Conservation (phyloP, 2,797 vertebrate species). For the Rhinophrynus dorsalis region DNA sequence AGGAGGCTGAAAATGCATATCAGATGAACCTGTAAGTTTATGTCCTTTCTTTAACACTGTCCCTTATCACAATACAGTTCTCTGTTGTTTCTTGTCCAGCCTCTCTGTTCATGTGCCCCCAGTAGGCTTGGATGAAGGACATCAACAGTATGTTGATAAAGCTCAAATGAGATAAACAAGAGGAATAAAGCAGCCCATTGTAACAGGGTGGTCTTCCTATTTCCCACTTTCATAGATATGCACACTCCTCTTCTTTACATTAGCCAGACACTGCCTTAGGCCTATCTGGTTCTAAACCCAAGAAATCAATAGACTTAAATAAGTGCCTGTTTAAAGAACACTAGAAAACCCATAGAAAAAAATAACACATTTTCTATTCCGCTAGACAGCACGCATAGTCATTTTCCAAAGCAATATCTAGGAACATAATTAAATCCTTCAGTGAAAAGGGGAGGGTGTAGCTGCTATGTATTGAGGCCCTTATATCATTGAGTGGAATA, state of each 20-base stretch:
- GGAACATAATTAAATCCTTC: conserved; percentile 27
- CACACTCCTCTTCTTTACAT: background rate
- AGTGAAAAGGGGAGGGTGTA: background rate
- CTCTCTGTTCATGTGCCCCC: conserved; percentile 13
- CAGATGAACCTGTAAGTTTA: background rate
- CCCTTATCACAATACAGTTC: conserved; percentile 1
- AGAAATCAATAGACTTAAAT: conserved; percentile 40
- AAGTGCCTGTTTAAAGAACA: conserved; percentile 21
- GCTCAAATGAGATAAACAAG: conserved; percentile 16
- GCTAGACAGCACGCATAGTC: conserved; percentile 1
- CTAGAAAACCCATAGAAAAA: conserved; percentile 13
- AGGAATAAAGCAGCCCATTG: background rate
- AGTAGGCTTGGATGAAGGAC: conserved; percentile 14
- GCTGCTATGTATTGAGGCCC: background rate
- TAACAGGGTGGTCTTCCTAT: conserved; percentile 9
- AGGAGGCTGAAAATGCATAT: background rate
- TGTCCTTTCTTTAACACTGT: background rate
- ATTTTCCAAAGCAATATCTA: conserved; percentile 26
- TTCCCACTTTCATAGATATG: background rate
- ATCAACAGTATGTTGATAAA: conserved; percentile 4
- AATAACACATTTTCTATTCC: conserved; percentile 7
- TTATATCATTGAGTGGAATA: conserved; percentile 13
- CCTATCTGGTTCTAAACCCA: conserved; percentile 22
- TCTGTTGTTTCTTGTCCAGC: background rate
- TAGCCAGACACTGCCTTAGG: conserved; percentile 18